A percentile compares a stretch with the other conserved stretches of the same genome.
These are phyloP conservation scores for Scrobipalpa costella DNA, from an alignment of 2,888 invertebrate species.

Conservation along the genomic window DNA sequence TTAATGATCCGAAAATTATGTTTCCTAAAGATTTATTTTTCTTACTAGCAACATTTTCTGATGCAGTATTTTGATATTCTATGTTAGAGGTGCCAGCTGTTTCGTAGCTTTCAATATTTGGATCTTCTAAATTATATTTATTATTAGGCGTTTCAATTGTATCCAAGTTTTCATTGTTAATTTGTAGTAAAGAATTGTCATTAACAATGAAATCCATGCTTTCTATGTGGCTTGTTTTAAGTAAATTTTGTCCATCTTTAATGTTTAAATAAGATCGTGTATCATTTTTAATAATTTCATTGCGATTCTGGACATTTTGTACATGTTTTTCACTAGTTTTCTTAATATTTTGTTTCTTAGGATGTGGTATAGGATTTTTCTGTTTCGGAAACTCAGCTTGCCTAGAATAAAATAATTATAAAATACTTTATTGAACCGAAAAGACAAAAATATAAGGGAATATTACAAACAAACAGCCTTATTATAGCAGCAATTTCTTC, in stretches of 20 bases:
- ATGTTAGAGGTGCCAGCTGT: too few relatives aligned
- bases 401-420: too few relatives aligned
- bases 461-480: too few relatives aligned
- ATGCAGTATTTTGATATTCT: too few relatives aligned
- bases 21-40: conserved; percentile 39
- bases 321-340: neutral
- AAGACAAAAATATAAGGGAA: too few relatives aligned
- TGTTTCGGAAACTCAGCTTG: conserved; percentile 35
- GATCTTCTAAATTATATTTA: too few relatives aligned
- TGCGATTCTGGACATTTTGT: neutral
- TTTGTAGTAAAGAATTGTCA: neutral
- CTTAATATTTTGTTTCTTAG: neutral
- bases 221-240: neutral
- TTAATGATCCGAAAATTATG: conserved; percentile 55
- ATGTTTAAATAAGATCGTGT: neutral
- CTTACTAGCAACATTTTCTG: neutral
- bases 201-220: neutral
- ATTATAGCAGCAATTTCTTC: too few relatives aligned
- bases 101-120: too few relatives aligned
- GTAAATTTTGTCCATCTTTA: neutral
- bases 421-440: too few relatives aligned
- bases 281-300: neutral
- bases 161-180: neutral
- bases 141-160: too few relatives aligned
- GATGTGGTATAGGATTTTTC: neutral